A percentile compares a stretch with the other conserved stretches of the same genome.
phyloP scores from a whole-genome alignment of 2,113 vertebrate genomes.

The Dendrocopos noguchii region DNA sequence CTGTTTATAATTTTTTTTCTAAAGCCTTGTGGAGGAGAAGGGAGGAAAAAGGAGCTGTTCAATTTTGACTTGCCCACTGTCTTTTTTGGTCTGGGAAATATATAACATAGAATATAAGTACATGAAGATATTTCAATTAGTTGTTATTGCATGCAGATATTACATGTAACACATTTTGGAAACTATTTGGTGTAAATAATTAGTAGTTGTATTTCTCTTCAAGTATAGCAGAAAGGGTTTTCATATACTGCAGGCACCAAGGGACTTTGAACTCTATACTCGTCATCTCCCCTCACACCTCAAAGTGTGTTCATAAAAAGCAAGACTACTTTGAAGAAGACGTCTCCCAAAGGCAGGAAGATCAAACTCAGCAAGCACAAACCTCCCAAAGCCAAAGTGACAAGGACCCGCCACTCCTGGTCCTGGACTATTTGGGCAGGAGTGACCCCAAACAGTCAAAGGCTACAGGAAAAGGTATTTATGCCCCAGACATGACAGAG shows the following conservation, averaged over 20 bases:
- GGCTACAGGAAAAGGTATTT: not conserved
- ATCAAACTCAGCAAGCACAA: not conserved
- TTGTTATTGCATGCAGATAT: not conserved
- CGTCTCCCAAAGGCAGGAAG: not conserved
- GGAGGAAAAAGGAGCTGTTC: not conserved
- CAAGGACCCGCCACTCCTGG: not conserved
- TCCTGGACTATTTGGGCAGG: not conserved
- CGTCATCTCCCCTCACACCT: fast-evolving
- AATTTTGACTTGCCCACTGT: not conserved
- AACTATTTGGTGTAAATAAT: not conserved
- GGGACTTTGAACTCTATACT: not conserved
- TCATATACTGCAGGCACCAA: not conserved
- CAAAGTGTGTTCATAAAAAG: not conserved
- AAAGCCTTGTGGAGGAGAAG: not conserved
- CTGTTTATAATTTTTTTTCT: not conserved
- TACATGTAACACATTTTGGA: not conserved
- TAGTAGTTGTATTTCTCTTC: not conserved
- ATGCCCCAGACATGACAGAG: not conserved
- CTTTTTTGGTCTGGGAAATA: not conserved
- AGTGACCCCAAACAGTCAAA: not conserved
- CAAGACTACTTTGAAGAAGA: not conserved
- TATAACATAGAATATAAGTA: not conserved
- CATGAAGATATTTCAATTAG: not conserved
- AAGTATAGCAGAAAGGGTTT: not conserved
- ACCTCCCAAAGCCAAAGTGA: not conserved